These are phyloP conservation scores for Girardinus metallicus DNA, from an alignment of 2,797 vertebrate species.

Conservation along the genomic window DNA sequence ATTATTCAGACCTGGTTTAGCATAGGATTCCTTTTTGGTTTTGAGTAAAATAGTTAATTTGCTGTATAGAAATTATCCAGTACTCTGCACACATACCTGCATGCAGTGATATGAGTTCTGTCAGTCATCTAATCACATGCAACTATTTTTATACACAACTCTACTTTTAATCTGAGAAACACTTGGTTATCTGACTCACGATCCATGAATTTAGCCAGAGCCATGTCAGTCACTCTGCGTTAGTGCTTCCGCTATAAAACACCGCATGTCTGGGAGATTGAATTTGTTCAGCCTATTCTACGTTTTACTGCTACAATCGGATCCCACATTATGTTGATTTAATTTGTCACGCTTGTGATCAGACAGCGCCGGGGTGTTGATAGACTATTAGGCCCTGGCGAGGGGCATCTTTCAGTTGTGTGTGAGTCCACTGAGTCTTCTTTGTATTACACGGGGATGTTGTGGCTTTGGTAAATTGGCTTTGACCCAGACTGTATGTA, in stretches of 20 bases:
- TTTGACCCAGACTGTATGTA: constrained; percentile 37
- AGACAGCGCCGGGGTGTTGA: constrained; percentile 49
- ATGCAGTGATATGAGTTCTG: neutral
- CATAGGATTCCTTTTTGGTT: neutral
- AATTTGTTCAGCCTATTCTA: constrained; percentile 61
- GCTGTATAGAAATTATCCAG: neutral
- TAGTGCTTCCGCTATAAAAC: constrained; percentile 45
- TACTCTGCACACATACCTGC: neutral
- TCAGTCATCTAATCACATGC: neutral
- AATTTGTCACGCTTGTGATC: constrained; percentile 61
- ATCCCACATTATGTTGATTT: constrained; percentile 69
- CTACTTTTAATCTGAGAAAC: constrained; percentile 33
- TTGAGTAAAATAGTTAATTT: neutral
- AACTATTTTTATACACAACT: neutral
- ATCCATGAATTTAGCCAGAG: constrained; percentile 40
- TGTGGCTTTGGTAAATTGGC: constrained; percentile 41
- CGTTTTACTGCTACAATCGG: constrained; percentile 58
- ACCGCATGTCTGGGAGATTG: constrained; percentile 41
- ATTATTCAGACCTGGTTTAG: neutral
- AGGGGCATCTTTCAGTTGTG: constrained; percentile 37
- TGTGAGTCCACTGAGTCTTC: constrained; percentile 39
- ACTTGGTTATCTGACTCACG: constrained; percentile 33
- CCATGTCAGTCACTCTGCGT: constrained; percentile 41
- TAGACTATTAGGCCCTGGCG: constrained; percentile 50
- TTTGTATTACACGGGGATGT: constrained; percentile 59